Evolutionary conservation across 1,140 invertebrate species (phyloP), one percentile per base, ranked within the genome.

Genomic region (Delia radicum): DNA sequence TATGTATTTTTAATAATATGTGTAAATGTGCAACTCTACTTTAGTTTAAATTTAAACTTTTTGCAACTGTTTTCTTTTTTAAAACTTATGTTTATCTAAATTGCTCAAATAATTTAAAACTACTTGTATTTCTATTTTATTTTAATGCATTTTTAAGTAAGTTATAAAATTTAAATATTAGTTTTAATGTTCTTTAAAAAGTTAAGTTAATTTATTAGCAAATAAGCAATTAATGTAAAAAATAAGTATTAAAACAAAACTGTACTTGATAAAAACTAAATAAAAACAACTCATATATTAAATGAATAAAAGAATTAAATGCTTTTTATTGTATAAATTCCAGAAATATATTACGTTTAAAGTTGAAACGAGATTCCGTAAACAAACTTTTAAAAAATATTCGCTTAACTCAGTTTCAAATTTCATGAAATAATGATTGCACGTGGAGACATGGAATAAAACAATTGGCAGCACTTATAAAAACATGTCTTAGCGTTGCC

Each of bases 1-100:
- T 69, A 69, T 69, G 65, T 69, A 69, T 69, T 69, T 69, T 33
- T 33, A 33, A 69, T 69, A 69, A 33, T 55, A 69, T 33, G n/a
- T 69, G 29, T 69, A 69, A 69, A 69, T 69, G 31, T 69, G 65
- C 29, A 69, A 69, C 65, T 31, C 18, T 21, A 21, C 24, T n/a
- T 69, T 69, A 69, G 29, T 18, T 33, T 69, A 69, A 69, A 21
- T 69, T 69, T 69, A 37, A 21, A 13, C n/a, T n/a, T 37, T 37
- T 69, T 8, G 8, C n/a, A 21, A 37, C 37, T 69, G 33, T 21
- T 24, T 69, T 21, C 37, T 33, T 24, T 24, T 7, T 33, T 31
- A 18, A 29, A 31, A 33, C 27, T 33, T 69, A 69, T 31, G n/a
- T n/a, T n/a, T n/a, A 69, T n/a, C 29, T 69, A 69, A 37, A 69